Evolutionary conservation across 2,888 invertebrate genomes (phyloP), one percentile per base, ranked within the genome.

Genomic region (Dinocampus coccinellae): DNA sequence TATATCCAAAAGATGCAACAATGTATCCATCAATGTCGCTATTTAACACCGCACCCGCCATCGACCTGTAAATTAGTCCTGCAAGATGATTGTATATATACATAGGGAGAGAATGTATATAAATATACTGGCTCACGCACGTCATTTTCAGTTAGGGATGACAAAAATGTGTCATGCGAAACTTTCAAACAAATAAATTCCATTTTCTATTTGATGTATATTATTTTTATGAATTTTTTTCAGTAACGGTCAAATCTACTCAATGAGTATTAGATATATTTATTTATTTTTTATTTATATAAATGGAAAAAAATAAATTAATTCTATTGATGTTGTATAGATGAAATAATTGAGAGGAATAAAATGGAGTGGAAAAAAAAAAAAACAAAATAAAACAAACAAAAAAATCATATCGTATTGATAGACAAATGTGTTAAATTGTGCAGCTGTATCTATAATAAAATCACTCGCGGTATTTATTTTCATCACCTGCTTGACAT

Each of bases 11-110:
- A 16, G 20, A 65, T 73, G 77, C 81, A 81, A 84, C 85, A 83
- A 85, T 84, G 83, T 82, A 82, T 81, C 81, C 83, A 83, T 85
- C 84, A 83, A 84, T 82, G 84, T 83, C 67, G 73, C 68, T 73
- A 77, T 74, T 70, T 70, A 77, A 76, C 76, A 77, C 75, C 71
- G 70, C 67, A 68, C 74, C 70, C 65, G 29, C 70, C 57, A 36
- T 60, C 52, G 36, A 55, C 78, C 80, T 72, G 80, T 84, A 86
- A 86, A 86, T 86, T 87, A 86, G 85, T 83, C 82, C 80, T 80
- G 75, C 77, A 74, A 81, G 6, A 22, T 20, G 24, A 33, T 10
- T 47, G 11, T 24, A 20, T 52, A 60, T 36, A 9, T 34, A 29
- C 26, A 29, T 13, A 29, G 81, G 80, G 79, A 80, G 79, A 80